Evolutionary conservation across 2,888 invertebrate genomes (phyloP).

Genomic region (Melinopterus prodromus): DNA sequence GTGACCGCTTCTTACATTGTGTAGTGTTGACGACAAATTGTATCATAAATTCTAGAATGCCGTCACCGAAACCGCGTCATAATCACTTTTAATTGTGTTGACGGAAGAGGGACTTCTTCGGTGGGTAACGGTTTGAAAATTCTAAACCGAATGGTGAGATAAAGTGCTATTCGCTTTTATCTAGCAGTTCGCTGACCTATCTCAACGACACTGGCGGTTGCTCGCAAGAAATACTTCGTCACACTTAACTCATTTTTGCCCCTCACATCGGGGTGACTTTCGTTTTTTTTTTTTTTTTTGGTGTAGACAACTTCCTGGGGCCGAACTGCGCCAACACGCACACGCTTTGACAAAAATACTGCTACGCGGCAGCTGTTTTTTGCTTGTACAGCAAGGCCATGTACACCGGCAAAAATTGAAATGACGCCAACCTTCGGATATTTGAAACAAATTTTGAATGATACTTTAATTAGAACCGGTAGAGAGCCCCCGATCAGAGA

Average conservation of each 20-base stretch:
- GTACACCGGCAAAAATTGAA: slow-evolving; percentile 13
- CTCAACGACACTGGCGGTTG: background rate
- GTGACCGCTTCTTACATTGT: background rate
- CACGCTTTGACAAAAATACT: background rate
- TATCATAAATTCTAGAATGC: background rate
- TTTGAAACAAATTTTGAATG: background rate
- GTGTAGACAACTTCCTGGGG: slow-evolving; percentile 36
- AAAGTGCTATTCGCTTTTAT: slow-evolving; percentile 19
- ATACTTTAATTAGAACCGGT: background rate
- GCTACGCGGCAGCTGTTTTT: slow-evolving; percentile 12
- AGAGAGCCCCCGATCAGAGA: too few species aligned
- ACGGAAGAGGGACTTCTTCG: background rate
- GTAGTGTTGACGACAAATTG: background rate
- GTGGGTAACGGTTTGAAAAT: slow-evolving; percentile 27
- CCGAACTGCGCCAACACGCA: background rate
- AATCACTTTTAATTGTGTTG: background rate
- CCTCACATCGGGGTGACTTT: background rate
- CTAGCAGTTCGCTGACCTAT: slow-evolving; percentile 26
- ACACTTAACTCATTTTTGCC: background rate
- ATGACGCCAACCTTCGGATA: slow-evolving; percentile 24
- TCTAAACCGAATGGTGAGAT: background rate
- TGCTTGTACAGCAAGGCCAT: slow-evolving; percentile 28
- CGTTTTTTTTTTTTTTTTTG: background rate
- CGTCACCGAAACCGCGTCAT: background rate
- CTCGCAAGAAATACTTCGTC: background rate